A percentile compares a stretch with the other conserved stretches of the same genome.
Conservation (phyloP, 2,888 invertebrate species). For the Strigamia maritima region DNA sequence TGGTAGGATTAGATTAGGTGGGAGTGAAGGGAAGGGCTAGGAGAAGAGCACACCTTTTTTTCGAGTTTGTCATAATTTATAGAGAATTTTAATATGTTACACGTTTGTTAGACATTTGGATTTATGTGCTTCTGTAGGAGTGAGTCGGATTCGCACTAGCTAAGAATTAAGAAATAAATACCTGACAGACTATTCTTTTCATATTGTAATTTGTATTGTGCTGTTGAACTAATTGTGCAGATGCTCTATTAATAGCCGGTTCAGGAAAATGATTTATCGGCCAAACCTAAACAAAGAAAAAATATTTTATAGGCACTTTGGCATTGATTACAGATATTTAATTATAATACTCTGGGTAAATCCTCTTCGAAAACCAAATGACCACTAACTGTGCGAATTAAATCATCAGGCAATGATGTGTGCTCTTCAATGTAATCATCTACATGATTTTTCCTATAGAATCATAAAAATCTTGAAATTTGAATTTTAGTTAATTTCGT, state of each 20-base stretch:
- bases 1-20: no score
- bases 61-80: no score
- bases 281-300: constrained; percentile 48
- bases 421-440: constrained; percentile 52
- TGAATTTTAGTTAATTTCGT: neutral
- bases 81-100: no score
- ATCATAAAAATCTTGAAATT: neutral
- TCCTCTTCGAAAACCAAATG: constrained; percentile 52
- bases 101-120: no score
- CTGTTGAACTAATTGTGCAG: constrained; percentile 48
- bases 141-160: no score
- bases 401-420: constrained; percentile 50
- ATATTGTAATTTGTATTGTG: constrained; percentile 46
- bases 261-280: constrained; percentile 53
- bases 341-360: constrained; percentile 42
- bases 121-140: no score
- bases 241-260: constrained; percentile 51
- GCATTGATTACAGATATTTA: no score
- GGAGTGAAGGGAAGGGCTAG: no score
- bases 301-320: no score
- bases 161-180: constrained; percentile 42
- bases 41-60: no score
- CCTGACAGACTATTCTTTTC: constrained; percentile 52
- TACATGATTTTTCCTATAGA: constrained; percentile 51
- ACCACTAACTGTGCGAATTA: constrained; percentile 50